Evolutionary conservation across 2,888 invertebrate species (phyloP).

Genomic region (Cyaniris semiargus): DNA sequence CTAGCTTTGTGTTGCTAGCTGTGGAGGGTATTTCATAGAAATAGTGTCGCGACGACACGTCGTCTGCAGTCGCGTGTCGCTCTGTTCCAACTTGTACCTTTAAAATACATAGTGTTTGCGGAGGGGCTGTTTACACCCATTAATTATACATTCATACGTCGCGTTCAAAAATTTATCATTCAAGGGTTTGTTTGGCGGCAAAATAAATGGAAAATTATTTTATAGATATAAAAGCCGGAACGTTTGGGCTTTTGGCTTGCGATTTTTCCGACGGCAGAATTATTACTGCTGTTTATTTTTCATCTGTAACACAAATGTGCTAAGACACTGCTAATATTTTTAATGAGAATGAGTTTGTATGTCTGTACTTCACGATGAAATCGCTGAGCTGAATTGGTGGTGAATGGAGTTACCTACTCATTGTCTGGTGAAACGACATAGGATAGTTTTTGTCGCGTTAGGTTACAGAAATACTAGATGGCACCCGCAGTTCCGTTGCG

Average conservation of each 20-base stretch:
- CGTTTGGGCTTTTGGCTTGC: background rate
- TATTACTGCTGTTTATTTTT: background rate
- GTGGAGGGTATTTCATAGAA: no score
- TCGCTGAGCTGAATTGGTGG: no score
- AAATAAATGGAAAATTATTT: conserved; percentile 26
- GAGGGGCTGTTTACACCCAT: background rate
- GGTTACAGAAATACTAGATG: no score
- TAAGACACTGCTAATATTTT: background rate
- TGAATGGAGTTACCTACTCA: no score
- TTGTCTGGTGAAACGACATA: no score
- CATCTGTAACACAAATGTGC: background rate
- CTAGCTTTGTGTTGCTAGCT: no score
- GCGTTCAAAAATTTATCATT: conserved; percentile 28
- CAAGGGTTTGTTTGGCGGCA: conserved; percentile 27
- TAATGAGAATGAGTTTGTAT: background rate
- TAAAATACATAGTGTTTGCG: background rate
- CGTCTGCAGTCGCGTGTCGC: no score
- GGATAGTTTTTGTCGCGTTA: no score
- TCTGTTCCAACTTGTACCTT: no score
- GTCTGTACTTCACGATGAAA: background rate
- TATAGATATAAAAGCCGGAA: conserved; percentile 4
- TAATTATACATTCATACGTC: conserved; percentile 34
- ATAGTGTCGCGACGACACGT: no score
- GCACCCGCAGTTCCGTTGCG: no score
- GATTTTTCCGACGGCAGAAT: background rate